Conservation (phyloP, 2,797 vertebrate species). For the Mycteria americana region DNA sequence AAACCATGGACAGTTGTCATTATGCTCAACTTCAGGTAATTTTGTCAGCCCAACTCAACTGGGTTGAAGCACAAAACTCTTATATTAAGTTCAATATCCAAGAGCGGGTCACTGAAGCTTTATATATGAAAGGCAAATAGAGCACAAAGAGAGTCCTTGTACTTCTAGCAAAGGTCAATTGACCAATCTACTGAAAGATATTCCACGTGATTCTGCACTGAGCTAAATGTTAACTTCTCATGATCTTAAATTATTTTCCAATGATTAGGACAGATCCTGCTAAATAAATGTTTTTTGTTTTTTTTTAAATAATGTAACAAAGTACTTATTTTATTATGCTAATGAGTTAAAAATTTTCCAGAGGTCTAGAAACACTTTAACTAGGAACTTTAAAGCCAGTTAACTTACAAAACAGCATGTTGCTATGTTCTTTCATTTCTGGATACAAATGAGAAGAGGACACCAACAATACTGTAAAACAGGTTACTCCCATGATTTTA, state of each 20-base stretch:
- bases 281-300: no score
- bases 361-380: not conserved
- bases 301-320: not conserved
- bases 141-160: not conserved
- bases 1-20: not conserved
- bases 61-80: conserved; percentile 40
- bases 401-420: not conserved
- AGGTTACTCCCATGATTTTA: not conserved
- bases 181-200: not conserved
- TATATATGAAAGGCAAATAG: not conserved
- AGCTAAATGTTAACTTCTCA: not conserved
- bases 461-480: not conserved
- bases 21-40: conserved; percentile 42
- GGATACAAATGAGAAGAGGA: not conserved
- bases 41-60: conserved; percentile 28
- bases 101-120: not conserved
- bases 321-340: not conserved
- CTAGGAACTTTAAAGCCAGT: not conserved
- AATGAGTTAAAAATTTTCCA: not conserved
- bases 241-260: not conserved
- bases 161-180: not conserved
- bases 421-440: not conserved
- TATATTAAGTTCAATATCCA: not conserved
- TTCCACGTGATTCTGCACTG: not conserved
- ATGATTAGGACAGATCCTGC: not conserved